Base-by-base conservation (phyloP, 2,888 invertebrate genomes). In the Esperia sulphurella region DNA sequence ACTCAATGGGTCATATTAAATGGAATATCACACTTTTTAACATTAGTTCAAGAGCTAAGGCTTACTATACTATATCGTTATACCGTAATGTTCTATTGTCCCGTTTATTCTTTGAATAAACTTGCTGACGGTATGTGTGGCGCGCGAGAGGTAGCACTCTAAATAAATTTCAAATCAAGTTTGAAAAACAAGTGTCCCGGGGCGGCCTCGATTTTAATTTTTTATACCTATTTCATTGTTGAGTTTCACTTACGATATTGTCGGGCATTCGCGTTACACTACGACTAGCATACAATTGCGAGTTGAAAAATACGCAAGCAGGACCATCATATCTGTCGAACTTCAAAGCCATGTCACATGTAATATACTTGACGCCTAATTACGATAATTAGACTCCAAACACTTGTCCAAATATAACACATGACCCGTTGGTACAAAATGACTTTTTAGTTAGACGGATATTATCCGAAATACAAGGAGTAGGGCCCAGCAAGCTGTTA, bases 121-220 rank as follows among this genome's bases (percentile, higher is more conserved):
- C 12, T 10, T 37, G n/a, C 12, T 37, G n/a, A 37, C 37, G 13
- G 12, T 7, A 2, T 10, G 39, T 21, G 43, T 37, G 43, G 5
- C 13, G 72, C 71, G 68, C 62, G 63, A 65, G 65, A 60, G 65
- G 58, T 55, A 61, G 70, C 71, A 64, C 75, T 73, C 75, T 75
- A 73, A 69, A 72, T 73, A 74, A 33, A 76, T 71, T 73, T 68
- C 71, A 61, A 61, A 63, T 77, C 78, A 81, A 80, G 82, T 78
- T 68, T 81, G 57, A 61, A 71, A 83, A 82, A 80, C 79, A 77
- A 78, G 76, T 71, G 68, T 64, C 83, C 82, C 82, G 74, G 74
- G 64, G 61, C 75, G 71, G 59, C 71, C 31, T 42, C 40, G 43
- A 43, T 31, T 30, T 43, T n/a, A 21, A 21, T 2, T 35, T 35